Evolutionary conservation across 2,888 invertebrate genomes (phyloP).

Genomic region (Rapana venosa): DNA sequence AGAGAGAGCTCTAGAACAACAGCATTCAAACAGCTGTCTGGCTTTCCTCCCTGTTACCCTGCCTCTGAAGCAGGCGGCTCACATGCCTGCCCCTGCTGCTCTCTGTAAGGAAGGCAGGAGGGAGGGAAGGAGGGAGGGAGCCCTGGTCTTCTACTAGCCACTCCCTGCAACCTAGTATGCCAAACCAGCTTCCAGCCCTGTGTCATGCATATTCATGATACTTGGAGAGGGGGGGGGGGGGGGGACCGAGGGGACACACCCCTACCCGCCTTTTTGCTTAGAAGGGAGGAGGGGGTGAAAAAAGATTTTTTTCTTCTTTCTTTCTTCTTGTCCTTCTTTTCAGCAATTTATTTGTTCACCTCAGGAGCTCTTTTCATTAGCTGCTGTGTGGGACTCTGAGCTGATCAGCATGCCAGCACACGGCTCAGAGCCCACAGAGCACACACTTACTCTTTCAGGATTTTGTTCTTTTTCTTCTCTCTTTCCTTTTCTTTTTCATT

Average conservation of each 20-base stretch:
- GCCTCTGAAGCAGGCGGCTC: too few relatives aligned
- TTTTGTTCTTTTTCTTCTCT: background rate
- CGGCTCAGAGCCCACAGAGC: background rate
- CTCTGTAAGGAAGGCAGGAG: background rate
- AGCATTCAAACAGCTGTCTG: too few relatives aligned
- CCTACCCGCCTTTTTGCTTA: background rate
- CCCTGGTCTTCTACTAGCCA: background rate
- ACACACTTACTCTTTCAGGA: constrained; percentile 18
- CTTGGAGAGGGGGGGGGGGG: background rate
- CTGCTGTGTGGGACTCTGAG: background rate
- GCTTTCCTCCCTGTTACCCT: too few relatives aligned
- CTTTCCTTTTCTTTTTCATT: background rate
- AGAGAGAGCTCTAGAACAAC: too few relatives aligned
- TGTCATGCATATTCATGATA: constrained; percentile 31
- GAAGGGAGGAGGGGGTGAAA: background rate
- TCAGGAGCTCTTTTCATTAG: constrained; percentile 30
- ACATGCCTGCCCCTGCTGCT: too few relatives aligned
- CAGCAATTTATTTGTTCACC: constrained; percentile 33
- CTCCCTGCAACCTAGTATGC: constrained; percentile 7
- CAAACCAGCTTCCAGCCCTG: background rate
- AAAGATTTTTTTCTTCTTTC: background rate
- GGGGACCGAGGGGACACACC: background rate
- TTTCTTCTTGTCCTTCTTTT: background rate
- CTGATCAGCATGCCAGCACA: constrained; percentile 30
- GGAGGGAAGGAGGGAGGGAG: background rate